Conservation (phyloP, 2,113 vertebrate species). For the Nymphicus hollandicus region DNA sequence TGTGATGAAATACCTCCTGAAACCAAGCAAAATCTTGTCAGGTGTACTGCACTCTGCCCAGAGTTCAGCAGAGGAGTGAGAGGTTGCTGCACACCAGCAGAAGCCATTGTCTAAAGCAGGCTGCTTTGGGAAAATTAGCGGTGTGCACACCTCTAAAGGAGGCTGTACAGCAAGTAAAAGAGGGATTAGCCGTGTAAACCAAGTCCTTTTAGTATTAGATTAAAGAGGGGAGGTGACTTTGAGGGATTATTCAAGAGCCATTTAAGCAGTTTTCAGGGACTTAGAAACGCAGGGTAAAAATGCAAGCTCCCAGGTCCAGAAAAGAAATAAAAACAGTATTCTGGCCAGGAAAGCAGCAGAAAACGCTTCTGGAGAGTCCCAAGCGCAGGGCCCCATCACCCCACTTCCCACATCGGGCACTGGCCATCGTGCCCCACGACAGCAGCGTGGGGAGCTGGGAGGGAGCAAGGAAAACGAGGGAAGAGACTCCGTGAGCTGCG, state of each 20-base stretch:
- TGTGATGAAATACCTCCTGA: background rate
- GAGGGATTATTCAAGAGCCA: slow-evolving; percentile 48
- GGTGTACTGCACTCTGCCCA: background rate
- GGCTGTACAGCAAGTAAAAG: background rate
- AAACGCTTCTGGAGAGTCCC: background rate
- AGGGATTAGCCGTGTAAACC: slow-evolving; percentile 37
- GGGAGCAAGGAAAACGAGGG: accelerated
- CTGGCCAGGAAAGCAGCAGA: background rate
- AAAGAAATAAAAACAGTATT: background rate
- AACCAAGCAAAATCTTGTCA: background rate
- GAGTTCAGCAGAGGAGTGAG: slow-evolving; percentile 13
- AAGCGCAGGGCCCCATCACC: background rate
- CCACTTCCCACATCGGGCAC: accelerated
- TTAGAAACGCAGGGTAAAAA: slow-evolving; percentile 1
- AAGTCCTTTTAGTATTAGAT: slow-evolving; percentile 36
- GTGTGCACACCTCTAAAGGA: background rate
- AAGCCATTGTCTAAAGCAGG: slow-evolving; percentile 40
- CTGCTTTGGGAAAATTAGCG: slow-evolving; percentile 38
- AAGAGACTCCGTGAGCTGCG: background rate
- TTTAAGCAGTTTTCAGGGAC: slow-evolving; percentile 39
- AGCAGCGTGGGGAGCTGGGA: background rate
- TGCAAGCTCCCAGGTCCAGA: background rate
- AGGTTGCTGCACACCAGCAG: background rate
- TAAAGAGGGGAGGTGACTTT: slow-evolving; percentile 57
- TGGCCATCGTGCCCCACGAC: background rate